Evolutionary conservation across 2,888 invertebrate genomes (phyloP).

Genomic region (Apodemia duryi): DNA sequence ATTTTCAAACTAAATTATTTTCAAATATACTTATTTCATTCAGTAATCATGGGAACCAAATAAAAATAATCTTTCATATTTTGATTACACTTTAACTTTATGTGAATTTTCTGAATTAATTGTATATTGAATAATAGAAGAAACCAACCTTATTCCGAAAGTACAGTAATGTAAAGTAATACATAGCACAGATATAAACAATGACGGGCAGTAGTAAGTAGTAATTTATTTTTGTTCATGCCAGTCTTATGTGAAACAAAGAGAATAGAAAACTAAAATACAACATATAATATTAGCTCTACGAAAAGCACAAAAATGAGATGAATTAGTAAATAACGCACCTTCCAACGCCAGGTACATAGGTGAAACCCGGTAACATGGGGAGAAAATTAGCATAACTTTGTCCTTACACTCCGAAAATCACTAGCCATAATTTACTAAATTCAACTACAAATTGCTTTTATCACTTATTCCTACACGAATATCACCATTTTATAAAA

Average conservation of each 20-base stretch:
- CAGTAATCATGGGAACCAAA: too few species aligned
- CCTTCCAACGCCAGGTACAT: slow-evolving; percentile 69
- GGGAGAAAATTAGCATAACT: slow-evolving; percentile 70
- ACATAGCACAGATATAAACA: too few species aligned
- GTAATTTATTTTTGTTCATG: slow-evolving; percentile 50
- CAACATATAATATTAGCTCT: background rate
- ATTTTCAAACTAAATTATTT: too few species aligned
- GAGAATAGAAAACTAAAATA: slow-evolving; percentile 9
- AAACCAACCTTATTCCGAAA: too few species aligned
- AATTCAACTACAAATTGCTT: slow-evolving; percentile 40
- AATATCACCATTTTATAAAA: slow-evolving; percentile 44
- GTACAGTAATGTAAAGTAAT: too few species aligned
- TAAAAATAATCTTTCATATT: too few species aligned
- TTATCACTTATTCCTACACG: slow-evolving; percentile 37
- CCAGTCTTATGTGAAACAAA: slow-evolving; percentile 36
- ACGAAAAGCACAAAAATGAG: slow-evolving; percentile 22
- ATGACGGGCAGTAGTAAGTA: too few species aligned
- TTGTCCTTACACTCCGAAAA: slow-evolving; percentile 59
- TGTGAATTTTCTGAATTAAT: too few species aligned
- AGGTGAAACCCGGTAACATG: slow-evolving; percentile 72
- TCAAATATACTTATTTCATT: too few species aligned
- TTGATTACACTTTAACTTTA: too few species aligned
- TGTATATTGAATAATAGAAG: too few species aligned
- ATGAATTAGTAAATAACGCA: slow-evolving; percentile 51
- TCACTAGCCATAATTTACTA: slow-evolving; percentile 57